Base-by-base conservation (phyloP, 2,797 vertebrate genomes). In the Miopithecus talapoin region DNA sequence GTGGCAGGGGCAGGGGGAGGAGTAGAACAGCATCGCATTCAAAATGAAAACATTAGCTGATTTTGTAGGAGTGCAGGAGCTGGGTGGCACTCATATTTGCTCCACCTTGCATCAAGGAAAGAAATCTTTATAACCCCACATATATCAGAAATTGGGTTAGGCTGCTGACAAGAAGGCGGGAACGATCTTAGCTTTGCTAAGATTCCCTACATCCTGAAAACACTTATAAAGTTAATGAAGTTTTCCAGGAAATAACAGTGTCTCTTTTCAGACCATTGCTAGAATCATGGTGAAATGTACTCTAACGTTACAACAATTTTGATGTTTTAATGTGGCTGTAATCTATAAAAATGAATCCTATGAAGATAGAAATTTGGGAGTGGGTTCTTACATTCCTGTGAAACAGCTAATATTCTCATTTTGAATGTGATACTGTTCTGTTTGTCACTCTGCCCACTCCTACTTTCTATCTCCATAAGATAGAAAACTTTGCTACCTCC, bases 1-100 rank as follows among this genome's bases (percentile, higher is more conserved):
- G 1, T 41, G 16, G 1, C 3, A 2, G 22, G 1, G 36, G 10
- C 46, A 8, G 53, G 50, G 5, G 6, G 12, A 50, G 19, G 19
- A 64, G 1, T 39, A 50, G 41, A 92, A 84, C 5, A 43, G 39
- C 5, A 43, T 9, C 39, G 64, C 2, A 30, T 11, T 26, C 22
- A 46, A 79, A 86, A 28, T 41, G 21, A 81, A 78, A 64, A 19
- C 0, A 30, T 6, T 8, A 68, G 7, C 1, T 12, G 28, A 87
- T 26, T 53, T 28, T 8, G 14, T 14, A 24, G 33, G 7, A 75
- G 21, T 11, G 13, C 10, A 41, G 43, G 9, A 39, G 16, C 6
- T 36, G 4, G 7, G 36, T 53, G 3, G 5, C 10, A 41, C 17
- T 30, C 17, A 4, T 36, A 17, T 43, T 68, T 70, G 9, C 17